Evolutionary conservation across 35 echinoderm and acorn worm genomes (phyloP), one percentile per base, ranked within the genome.

Genomic region (Apostichopus californicus): DNA sequence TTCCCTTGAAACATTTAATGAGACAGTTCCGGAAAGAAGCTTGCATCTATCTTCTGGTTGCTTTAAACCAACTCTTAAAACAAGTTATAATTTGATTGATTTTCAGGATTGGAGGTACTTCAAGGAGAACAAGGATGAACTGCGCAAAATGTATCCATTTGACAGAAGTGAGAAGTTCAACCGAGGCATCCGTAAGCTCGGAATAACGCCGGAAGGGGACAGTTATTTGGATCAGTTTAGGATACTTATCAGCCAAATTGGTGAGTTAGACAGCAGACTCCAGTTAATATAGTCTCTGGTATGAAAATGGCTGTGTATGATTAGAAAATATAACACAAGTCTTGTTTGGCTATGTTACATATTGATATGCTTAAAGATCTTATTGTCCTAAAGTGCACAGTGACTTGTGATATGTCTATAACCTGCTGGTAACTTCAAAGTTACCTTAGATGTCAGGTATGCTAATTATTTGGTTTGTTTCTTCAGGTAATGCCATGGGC

Each of bases 171-270:
- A 98, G 53, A 96, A 96, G 65, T 98, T 98, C 93, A 98, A 98
- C 88, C 92, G 94, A 80, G 97, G 97, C 10, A 98, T 98, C 82
- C 95, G 97, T 56, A 98, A 98, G 28, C 95, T 98, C 3, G 96
- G 96, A 8, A 66, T 98, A 34, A 98, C 97, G 15, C 93, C 95
- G 55, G 95, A 98, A 11, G 97, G 97, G 1, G 94, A 98, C 81
- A 98, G 97, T 75, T 98, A 98, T 58, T 89, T 98, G 12, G 97
- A 98, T 87, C 97, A 98, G 90, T 98, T 98, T 90, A 87, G 97
- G 20, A 98, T 94, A 59, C 95, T 98, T 75, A 96, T 98, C 75
- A 94, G 97, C 78, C 97, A 98, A 77, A 98, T 98, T 14, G 97
- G 97, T 98, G 54, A 93, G 97, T 83, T n/a, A 75, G 1, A 68